phyloP scores from a whole-genome alignment of 2,113 vertebrate species.

The Uria aalge region DNA sequence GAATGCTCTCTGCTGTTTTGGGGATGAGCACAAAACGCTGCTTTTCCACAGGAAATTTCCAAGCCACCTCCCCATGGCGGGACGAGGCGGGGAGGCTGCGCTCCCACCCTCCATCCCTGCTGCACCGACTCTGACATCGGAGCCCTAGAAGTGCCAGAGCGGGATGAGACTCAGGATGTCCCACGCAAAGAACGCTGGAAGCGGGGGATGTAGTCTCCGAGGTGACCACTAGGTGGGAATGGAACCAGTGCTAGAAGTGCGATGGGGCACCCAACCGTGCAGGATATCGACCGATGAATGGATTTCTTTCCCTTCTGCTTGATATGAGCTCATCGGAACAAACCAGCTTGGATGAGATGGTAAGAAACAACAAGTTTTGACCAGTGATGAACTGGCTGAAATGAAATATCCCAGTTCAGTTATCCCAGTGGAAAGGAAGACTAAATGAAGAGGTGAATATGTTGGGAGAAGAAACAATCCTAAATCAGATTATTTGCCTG shows the following conservation, averaged over 20 bases:
- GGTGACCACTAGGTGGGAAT: constrained; percentile 20
- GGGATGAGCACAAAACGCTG: not conserved
- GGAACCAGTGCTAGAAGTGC: not conserved
- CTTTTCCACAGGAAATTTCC: not conserved
- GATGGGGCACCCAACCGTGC: fast-evolving
- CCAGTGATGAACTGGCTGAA: not conserved
- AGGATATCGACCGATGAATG: fast-evolving
- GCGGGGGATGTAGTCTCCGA: not conserved
- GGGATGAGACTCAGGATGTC: fast-evolving
- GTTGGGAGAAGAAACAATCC: not conserved
- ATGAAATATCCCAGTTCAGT: not conserved
- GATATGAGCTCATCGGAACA: not conserved
- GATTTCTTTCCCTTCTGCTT: not conserved
- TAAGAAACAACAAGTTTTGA: not conserved
- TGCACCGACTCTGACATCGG: fast-evolving
- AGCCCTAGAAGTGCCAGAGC: fast-evolving
- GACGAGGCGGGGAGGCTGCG: not conserved
- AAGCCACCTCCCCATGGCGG: not conserved
- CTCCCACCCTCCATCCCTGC: not conserved
- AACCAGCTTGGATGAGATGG: not conserved
- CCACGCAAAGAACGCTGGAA: fast-evolving
- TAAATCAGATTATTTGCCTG: not conserved
- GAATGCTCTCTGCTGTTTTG: not conserved
- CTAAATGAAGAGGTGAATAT: not conserved
- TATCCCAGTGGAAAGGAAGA: not conserved